These are phyloP conservation scores for Cebidichthys violaceus DNA, from an alignment of 2,113 vertebrate genomes.

Conservation along the genomic window DNA sequence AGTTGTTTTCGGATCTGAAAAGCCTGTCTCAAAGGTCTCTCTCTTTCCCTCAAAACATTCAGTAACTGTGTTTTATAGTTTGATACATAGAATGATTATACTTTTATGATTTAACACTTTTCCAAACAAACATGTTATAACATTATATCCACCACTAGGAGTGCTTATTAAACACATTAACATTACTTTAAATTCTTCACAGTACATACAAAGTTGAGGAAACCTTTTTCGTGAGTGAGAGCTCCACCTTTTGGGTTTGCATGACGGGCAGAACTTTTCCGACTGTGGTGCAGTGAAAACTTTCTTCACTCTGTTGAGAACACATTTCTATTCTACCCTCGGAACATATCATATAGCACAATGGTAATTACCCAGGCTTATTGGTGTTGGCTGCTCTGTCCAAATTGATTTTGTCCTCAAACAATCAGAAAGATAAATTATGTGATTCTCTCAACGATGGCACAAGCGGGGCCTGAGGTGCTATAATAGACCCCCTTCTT, in stretches of 20 bases:
- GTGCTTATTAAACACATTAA: too few species aligned
- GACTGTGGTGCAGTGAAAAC: neutral
- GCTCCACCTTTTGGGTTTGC: neutral
- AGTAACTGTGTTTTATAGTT: too few species aligned
- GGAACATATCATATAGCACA: slow-evolving; percentile 44
- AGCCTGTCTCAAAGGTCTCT: too few species aligned
- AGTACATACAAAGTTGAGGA: neutral
- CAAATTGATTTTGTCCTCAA: slow-evolving; percentile 67
- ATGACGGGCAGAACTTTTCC: neutral
- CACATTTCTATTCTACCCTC: slow-evolving; percentile 17
- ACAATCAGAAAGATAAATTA: slow-evolving; percentile 67
- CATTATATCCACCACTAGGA: too few species aligned
- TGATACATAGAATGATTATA: too few species aligned
- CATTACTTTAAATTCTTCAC: too few species aligned
- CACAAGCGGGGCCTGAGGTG: slow-evolving; percentile 33
- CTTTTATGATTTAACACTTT: too few species aligned
- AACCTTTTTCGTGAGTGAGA: neutral
- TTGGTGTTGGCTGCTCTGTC: slow-evolving; percentile 41
- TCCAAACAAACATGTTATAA: too few species aligned
- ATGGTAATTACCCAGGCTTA: slow-evolving; percentile 47
- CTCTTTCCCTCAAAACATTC: too few species aligned
- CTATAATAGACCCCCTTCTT: slow-evolving; percentile 62
- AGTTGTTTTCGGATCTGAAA: too few species aligned
- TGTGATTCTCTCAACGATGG: slow-evolving; percentile 65
- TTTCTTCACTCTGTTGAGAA: neutral